A percentile compares a stretch with the other conserved stretches of the same genome.
Evolutionary conservation across 1,140 invertebrate genomes (phyloP).

Genomic region (Battus philenor): DNA sequence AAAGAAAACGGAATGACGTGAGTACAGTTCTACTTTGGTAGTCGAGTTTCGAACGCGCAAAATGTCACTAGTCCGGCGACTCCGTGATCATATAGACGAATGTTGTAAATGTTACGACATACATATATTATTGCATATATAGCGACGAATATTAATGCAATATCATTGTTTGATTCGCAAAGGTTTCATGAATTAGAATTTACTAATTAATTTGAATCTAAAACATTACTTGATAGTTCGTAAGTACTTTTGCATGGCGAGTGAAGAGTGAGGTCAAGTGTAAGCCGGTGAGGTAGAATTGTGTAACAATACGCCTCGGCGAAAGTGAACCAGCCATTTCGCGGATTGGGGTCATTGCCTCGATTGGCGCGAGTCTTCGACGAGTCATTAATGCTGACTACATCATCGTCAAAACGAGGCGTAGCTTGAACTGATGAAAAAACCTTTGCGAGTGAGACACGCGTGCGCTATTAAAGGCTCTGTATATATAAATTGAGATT

Average conservation of each 20-base stretch:
- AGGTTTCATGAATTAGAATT: too few relatives aligned
- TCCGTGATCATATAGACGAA: too few relatives aligned
- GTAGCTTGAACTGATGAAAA: not conserved
- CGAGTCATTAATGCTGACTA: not conserved
- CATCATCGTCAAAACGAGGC: not conserved
- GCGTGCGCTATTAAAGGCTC: too few relatives aligned
- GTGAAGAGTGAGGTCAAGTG: slow-evolving; percentile 56
- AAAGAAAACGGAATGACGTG: too few relatives aligned
- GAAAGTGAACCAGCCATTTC: slow-evolving; percentile 63
- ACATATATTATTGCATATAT: too few relatives aligned
- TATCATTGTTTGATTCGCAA: too few relatives aligned
- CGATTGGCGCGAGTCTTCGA: slow-evolving; percentile 30
- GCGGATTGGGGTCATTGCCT: slow-evolving; percentile 69
- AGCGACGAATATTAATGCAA: too few relatives aligned
- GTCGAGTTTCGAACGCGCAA: too few relatives aligned
- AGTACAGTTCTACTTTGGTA: too few relatives aligned
- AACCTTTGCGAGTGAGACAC: not conserved
- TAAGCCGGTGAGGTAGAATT: slow-evolving; percentile 61
- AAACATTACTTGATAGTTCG: not conserved
- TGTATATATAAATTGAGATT: too few relatives aligned
- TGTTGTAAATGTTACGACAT: too few relatives aligned
- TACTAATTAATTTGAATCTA: not conserved
- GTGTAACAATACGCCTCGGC: slow-evolving; percentile 43
- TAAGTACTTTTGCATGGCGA: slow-evolving; percentile 13
- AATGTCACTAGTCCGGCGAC: too few relatives aligned